phyloP scores from a whole-genome alignment of 2,113 vertebrate genomes.

The Fulica atra region DNA sequence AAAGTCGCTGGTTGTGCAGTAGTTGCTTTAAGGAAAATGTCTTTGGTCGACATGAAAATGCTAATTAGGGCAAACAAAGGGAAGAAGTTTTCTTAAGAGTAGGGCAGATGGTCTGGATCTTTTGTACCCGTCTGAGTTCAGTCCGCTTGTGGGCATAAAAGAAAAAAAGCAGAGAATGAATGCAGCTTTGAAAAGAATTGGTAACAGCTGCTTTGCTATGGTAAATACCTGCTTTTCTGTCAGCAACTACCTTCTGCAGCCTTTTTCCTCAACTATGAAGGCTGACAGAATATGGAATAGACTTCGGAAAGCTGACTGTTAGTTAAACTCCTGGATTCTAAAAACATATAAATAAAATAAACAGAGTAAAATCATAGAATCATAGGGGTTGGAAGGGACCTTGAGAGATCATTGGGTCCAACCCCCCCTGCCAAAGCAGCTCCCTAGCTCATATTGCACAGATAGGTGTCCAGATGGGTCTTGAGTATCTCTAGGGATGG shows the following conservation, averaged over 20 bases:
- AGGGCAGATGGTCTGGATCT: not conserved
- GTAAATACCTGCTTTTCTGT: not conserved
- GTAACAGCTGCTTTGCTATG: not conserved
- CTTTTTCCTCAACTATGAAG: not conserved
- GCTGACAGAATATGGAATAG: not conserved
- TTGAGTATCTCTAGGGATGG: too few species aligned
- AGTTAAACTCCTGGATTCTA: not conserved
- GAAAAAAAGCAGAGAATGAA: not conserved
- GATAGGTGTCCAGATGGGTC: too few species aligned
- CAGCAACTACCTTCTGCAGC: not conserved
- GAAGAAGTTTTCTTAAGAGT: not conserved
- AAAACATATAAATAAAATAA: not conserved
- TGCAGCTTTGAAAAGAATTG: not conserved
- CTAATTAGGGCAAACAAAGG: not conserved
- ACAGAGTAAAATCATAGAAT: too few species aligned
- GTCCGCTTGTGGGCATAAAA: not conserved
- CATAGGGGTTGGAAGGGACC: too few species aligned
- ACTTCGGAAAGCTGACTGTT: not conserved
- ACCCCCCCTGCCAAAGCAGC: too few species aligned
- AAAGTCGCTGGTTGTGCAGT: not conserved
- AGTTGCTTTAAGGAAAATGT: not conserved
- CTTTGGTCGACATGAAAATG: not conserved
- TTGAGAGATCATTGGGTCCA: too few species aligned
- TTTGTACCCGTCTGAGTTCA: not conserved
- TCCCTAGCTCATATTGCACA: too few species aligned